Base-by-base conservation (phyloP, 2,113 vertebrate genomes). In the Stegostoma tigrinum region DNA sequence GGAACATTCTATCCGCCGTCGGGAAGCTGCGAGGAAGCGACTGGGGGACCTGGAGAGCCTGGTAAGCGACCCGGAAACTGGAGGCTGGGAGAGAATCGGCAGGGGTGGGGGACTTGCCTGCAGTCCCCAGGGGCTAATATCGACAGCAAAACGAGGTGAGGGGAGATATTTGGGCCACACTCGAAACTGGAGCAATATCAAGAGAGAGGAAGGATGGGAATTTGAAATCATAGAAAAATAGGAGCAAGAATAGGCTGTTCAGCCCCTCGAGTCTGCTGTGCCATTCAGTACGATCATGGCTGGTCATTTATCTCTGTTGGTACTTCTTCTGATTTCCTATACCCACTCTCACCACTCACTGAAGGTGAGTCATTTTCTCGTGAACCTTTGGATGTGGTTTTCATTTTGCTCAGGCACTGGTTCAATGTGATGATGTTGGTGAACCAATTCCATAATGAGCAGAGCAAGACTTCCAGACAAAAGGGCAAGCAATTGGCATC, bases 11-110 rank as follows among this genome's bases (percentile, higher is more conserved):
- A 96, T 98, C 0, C 98, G 98, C 96, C 98, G 96, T 96, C 97
- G 98, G 95, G 98, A 99, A 7, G 96, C 96, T 19, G 97, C 97
- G 86, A 97, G 96, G 70, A 96, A 97, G 4, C 95, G 96, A 3
- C 96, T 98, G 7, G 91, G 97, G 0, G 97, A 97, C 21, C 96
- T 97, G 95, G 97, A 97, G 45, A 97, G 98, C 96, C 97, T 99
- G 98, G 98, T 98, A 94, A 97, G 66, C 61, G 23, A 0, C 15
- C 34, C 34, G 2, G 75, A 21, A 15, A 23, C 0, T 7, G 38
- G n/a, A 12, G 10, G 52, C 17, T 0, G 83, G 52, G 52, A 10
- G 55, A 12, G 55, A 12, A 10, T 6, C 0, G 55, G 7, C 55
- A 61, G 55, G 55, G 75, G 34, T n/a, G 30, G 8, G 34, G 38